Conservation (phyloP, 2,797 vertebrate genomes). For the Pseudocheirus occidentalis region DNA sequence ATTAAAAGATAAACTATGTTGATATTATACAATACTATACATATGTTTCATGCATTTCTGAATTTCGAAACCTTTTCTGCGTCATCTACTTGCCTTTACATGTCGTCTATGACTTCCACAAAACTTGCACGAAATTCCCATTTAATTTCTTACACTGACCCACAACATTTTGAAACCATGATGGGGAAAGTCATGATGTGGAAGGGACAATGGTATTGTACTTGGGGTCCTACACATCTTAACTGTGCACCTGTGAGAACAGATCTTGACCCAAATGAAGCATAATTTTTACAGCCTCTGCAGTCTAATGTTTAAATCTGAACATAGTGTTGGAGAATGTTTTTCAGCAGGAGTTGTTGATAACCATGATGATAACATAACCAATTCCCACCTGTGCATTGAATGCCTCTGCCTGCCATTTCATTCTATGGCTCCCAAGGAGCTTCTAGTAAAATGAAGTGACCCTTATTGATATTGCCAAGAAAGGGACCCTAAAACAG, state of each 20-base stretch:
- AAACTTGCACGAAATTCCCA: not conserved
- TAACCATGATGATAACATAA: constrained; percentile 18
- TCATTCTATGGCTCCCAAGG: constrained; percentile 39
- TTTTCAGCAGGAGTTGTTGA: constrained; percentile 30
- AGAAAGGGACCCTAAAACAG: not conserved
- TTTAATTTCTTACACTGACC: not conserved
- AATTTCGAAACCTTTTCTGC: not conserved
- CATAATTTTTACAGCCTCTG: constrained; percentile 33
- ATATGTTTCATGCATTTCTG: not conserved
- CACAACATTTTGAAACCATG: not conserved
- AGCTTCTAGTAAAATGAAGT: not conserved
- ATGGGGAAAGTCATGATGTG: not conserved
- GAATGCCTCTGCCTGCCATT: not conserved
- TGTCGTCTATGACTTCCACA: not conserved
- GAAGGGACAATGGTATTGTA: not conserved
- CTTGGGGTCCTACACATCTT: constrained; percentile 14
- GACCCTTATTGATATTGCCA: not conserved
- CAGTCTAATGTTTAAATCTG: constrained; percentile 36
- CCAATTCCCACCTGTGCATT: constrained; percentile 15
- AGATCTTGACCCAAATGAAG: constrained; percentile 42
- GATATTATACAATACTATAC: not conserved
- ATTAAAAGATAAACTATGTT: not conserved
- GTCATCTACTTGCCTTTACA: not conserved
- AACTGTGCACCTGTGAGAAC: not conserved
- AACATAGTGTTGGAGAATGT: not conserved